phyloP scores from a whole-genome alignment of 2,113 vertebrate species.

The Oxyruncus cristatus region DNA sequence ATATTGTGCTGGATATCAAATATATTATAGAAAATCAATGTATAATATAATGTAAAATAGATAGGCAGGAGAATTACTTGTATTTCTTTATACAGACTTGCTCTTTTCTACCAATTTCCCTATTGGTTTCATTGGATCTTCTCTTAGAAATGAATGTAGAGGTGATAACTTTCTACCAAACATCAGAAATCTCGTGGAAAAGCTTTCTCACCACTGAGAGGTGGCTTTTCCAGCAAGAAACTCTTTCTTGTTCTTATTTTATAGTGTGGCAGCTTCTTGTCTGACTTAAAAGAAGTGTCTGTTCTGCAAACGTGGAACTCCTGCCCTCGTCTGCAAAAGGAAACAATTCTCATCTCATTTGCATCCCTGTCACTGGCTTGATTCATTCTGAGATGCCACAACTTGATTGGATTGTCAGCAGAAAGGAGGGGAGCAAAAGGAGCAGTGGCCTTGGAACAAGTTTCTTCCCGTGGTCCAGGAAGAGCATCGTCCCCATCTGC shows the following conservation, averaged over 20 bases:
- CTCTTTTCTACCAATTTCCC: background rate
- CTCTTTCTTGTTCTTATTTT: background rate
- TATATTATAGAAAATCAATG: background rate
- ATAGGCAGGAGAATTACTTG: background rate
- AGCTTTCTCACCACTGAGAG: background rate
- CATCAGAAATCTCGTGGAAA: background rate
- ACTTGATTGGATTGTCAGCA: background rate
- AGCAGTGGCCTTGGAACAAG: background rate
- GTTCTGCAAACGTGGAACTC: background rate
- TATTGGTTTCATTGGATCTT: background rate
- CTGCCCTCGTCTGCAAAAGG: background rate
- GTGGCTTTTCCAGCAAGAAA: background rate
- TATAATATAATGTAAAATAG: background rate
- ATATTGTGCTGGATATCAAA: background rate
- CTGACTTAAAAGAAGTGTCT: background rate
- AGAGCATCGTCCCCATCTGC: constrained; percentile 50
- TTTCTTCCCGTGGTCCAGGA: constrained; percentile 23
- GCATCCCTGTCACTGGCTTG: background rate
- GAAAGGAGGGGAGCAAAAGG: background rate
- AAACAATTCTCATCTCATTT: background rate
- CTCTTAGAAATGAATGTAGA: background rate
- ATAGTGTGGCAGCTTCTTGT: background rate
- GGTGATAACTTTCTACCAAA: background rate
- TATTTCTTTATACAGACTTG: background rate
- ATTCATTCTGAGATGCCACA: background rate